Conservation (phyloP, 2,113 vertebrate species). For the Antidorcas marsupialis region DNA sequence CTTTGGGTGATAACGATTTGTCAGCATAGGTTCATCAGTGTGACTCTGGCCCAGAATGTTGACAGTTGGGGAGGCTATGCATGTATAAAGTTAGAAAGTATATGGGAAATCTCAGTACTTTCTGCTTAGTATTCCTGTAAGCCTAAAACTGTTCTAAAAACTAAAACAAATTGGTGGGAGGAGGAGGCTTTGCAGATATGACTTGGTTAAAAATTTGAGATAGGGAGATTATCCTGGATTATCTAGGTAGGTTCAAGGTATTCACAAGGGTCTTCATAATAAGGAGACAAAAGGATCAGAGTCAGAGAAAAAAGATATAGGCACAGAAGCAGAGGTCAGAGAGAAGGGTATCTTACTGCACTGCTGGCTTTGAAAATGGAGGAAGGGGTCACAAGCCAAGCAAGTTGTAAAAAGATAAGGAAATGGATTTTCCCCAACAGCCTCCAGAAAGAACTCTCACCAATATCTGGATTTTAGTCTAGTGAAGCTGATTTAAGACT, state of each 20-base stretch:
- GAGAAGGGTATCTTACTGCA: background rate
- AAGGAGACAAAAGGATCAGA: background rate
- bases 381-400: background rate
- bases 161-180: background rate
- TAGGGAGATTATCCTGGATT: background rate
- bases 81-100: background rate
- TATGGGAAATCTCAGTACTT: background rate
- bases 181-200: background rate
- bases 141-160: background rate
- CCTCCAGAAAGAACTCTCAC: background rate
- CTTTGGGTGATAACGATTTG: background rate
- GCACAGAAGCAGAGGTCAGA: background rate
- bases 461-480: background rate
- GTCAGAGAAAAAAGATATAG: background rate
- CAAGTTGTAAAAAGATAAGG: background rate
- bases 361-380: background rate
- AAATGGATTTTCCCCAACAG: background rate
- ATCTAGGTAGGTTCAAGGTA: background rate
- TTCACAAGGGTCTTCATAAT: background rate
- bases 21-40: background rate
- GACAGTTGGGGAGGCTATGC: background rate
- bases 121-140: background rate
- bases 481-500: background rate
- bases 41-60: background rate
- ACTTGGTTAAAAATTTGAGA: background rate